Evolutionary conservation across 2,113 vertebrate genomes (phyloP), one percentile per base, ranked within the genome.

Genomic region (Nycticebus coucang): DNA sequence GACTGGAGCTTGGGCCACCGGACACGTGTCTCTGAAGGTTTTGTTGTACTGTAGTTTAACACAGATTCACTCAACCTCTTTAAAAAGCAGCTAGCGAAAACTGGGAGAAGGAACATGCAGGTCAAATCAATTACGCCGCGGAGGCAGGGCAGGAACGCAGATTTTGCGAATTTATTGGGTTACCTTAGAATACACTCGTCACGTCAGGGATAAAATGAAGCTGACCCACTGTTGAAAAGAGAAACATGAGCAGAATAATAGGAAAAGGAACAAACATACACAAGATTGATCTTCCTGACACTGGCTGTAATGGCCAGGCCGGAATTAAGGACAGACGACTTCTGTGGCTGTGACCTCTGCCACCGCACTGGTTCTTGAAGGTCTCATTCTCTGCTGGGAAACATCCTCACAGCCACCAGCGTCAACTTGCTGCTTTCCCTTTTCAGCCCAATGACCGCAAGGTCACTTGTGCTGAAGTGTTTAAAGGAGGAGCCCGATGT

Each of bases 401-500:
- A 50, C 45, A 50, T 50, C 45, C 45, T 50, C 45, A 10, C 7
- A 50, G 45, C 60, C 8, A 7, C 60, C 7, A 1, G 24, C 0
- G 22, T 11, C 50, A 8, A 9, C 3, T 0, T 0, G 15, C 6
- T 0, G 1, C 85, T 7, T 14, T 12, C 41, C 41, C 14, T 5
- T 33, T 24, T 33, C 41, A 1, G 41, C 0, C 28, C 45, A 21
- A 18, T 15, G 28, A 8, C 45, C 17, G 15, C 22, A 35, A 14
- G 0, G 1, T 5, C 4, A 33, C 35, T 3, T 18, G 0, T 15
- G 0, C 11, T 10, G 12, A 71, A 13, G 28, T 12, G 2, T 2
- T 18, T 4, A 2, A 3, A 45, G 21, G 41, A 50, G 45, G 45
- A 2, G 33, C 28, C 5, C 5, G 1, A 1, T 4, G 50, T 11